These are phyloP conservation scores for Phalangium opilio DNA, from an alignment of 2,888 invertebrate species.

Conservation along the genomic window DNA sequence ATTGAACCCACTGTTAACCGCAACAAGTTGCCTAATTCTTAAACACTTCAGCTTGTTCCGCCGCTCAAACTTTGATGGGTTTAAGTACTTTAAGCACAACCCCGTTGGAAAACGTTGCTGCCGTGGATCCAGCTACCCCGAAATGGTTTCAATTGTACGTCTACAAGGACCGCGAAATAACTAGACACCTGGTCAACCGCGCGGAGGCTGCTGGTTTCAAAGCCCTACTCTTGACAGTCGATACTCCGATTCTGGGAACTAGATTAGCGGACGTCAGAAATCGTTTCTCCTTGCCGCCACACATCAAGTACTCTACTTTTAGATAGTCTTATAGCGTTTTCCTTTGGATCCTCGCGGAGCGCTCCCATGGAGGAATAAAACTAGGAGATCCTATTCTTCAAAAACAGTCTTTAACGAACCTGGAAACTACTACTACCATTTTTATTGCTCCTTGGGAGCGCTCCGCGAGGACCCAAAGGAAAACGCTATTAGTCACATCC, in stretches of 20 bases:
- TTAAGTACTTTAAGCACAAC: constrained; percentile 72
- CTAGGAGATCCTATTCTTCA: no score
- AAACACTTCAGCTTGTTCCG: constrained; percentile 44
- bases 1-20: neutral
- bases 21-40: neutral
- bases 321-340: no score
- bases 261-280: constrained; percentile 66
- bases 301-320: constrained; percentile 45
- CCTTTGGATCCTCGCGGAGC: neutral
- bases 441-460: no score
- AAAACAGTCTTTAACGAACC: constrained; percentile 1
- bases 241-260: constrained; percentile 72
- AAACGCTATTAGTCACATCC: no score
- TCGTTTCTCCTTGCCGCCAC: constrained; percentile 61
- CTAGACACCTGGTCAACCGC: constrained; percentile 46
- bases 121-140: constrained; percentile 51
- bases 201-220: constrained; percentile 72
- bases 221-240: constrained; percentile 73
- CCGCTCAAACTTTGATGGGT: constrained; percentile 56
- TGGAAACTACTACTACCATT: no score
- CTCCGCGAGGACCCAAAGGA: no score
- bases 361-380: no score
- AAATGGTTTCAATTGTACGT: constrained; percentile 91
- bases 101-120: constrained; percentile 72
- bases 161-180: constrained; percentile 54